A percentile compares a stretch with the other conserved stretches of the same genome.
Conservation (phyloP, 2,888 invertebrate genomes). For the Serrognathus titanus region DNA sequence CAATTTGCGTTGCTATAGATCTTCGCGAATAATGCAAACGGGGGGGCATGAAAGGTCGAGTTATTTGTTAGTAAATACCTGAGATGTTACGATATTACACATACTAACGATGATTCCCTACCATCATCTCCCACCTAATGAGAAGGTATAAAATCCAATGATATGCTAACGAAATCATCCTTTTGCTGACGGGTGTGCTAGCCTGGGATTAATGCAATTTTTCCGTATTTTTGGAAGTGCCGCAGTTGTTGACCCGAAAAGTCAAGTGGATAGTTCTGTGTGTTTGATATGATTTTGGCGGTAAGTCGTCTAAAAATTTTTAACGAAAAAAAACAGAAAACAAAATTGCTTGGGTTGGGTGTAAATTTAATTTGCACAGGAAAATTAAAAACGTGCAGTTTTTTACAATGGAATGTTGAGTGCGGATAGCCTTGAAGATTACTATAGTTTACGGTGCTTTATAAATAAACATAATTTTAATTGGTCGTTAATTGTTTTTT, state of each 20-base stretch:
- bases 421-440: no score
- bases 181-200: conserved; percentile 29
- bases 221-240: conserved; percentile 12
- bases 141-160: conserved; percentile 43
- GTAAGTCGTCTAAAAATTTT: conserved; percentile 10
- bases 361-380: not conserved
- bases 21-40: conserved; percentile 15
- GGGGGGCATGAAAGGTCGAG: conserved; percentile 21
- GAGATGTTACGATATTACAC: conserved; percentile 41
- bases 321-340: not conserved
- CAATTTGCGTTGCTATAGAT: conserved; percentile 11
- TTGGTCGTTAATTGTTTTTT: no score
- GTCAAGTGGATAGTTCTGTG: conserved; percentile 6
- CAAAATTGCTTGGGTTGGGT: no score
- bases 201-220: conserved; percentile 11
- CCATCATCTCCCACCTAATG: conserved; percentile 39
- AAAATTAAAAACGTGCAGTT: not conserved
- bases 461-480: no score
- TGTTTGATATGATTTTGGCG: conserved; percentile 15
- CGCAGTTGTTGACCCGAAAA: conserved; percentile 11
- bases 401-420: not conserved
- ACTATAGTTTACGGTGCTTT: no score
- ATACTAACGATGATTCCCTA: conserved; percentile 39
- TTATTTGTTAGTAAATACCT: conserved; percentile 18
- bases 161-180: conserved; percentile 41